Percentiles rank a stretch among this genome's conserved stretches.
Evolutionary conservation across 2,113 vertebrate species (phyloP).

Genomic region (Gracilinanus agilis): DNA sequence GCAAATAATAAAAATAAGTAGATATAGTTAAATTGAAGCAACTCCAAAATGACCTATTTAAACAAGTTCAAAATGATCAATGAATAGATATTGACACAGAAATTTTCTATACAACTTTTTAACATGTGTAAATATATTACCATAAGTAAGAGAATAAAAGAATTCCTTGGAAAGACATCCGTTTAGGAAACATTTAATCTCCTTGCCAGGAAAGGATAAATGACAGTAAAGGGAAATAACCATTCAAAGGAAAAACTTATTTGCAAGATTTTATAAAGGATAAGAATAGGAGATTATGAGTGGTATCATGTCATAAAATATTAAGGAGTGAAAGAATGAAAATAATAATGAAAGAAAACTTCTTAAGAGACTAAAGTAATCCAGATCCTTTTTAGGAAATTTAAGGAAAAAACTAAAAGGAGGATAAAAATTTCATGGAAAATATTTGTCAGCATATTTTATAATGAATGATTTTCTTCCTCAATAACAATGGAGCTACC

Average conservation of each 20-base stretch:
- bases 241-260: not conserved
- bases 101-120: not conserved
- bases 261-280: not conserved
- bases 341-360: not conserved
- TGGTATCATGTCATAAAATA: not conserved
- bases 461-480: not conserved
- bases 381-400: not conserved
- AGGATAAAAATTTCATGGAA: not conserved
- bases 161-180: not conserved
- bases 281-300: not conserved
- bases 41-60: not conserved
- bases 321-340: not conserved
- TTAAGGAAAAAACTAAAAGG: not conserved
- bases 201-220: not conserved
- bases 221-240: not conserved
- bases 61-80: not conserved
- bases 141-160: not conserved
- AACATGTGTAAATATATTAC: not conserved
- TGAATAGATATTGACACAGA: not conserved
- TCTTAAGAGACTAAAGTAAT: not conserved
- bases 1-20: not conserved
- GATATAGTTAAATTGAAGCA: not conserved
- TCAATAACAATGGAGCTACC: not conserved
- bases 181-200: not conserved
- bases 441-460: not conserved